These are phyloP conservation scores for Pterostichus niger DNA, from an alignment of 2,888 invertebrate genomes.

Conservation along the genomic window DNA sequence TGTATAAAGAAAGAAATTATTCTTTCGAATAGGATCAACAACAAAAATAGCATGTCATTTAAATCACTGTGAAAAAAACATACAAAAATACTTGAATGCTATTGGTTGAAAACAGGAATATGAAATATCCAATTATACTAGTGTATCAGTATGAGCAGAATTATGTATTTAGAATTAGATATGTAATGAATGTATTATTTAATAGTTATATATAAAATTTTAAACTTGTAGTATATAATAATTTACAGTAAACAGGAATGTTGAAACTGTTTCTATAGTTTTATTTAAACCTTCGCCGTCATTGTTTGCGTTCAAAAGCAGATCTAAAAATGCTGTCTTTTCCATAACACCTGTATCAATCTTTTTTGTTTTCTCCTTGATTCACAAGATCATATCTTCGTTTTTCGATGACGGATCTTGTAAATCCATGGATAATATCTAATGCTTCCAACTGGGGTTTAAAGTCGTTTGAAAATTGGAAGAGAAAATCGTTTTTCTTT, in stretches of 20 bases:
- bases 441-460: conserved; percentile 12
- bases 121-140: too few relatives aligned
- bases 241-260: conserved; percentile 45
- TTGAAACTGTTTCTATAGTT: conserved; percentile 35
- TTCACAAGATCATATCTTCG: conserved; percentile 17
- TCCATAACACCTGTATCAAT: conserved; percentile 29
- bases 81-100: too few relatives aligned
- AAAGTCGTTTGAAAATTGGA: conserved; percentile 6
- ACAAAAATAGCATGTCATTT: too few relatives aligned
- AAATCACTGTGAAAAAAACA: too few relatives aligned
- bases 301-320: conserved; percentile 3
- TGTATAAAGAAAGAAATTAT: too few relatives aligned
- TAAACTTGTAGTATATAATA: background rate
- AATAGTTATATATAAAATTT: too few relatives aligned
- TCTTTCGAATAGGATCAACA: too few relatives aligned
- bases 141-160: too few relatives aligned
- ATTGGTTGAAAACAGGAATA: too few relatives aligned
- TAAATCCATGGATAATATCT: conserved; percentile 33
- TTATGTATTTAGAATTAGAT: too few relatives aligned
- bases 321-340: conserved; percentile 26
- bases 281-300: background rate
- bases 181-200: too few relatives aligned
- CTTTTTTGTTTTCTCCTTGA: conserved; percentile 11
- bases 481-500: conserved; percentile 17
- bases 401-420: conserved; percentile 26